Percentiles rank a stretch among this genome's conserved stretches.
These are phyloP conservation scores for Vanessa cardui DNA, from an alignment of 2,888 invertebrate genomes.

Conservation along the genomic window DNA sequence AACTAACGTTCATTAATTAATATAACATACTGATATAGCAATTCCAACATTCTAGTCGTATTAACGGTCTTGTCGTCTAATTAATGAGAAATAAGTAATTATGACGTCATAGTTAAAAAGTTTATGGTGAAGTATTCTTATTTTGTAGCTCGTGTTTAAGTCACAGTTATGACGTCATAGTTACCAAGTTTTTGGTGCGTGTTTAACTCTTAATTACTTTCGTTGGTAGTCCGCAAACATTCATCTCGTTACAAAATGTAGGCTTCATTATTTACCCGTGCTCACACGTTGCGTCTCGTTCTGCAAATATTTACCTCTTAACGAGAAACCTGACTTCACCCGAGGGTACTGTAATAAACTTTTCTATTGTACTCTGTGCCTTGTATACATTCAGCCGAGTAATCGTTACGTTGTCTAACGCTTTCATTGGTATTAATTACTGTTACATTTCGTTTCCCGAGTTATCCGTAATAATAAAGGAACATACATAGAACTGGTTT, in stretches of 20 bases:
- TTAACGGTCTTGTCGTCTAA: conserved; percentile 18
- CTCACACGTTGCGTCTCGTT: conserved; percentile 66
- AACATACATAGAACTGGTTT: no score
- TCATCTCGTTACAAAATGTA: conserved; percentile 71
- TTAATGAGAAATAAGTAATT: conserved; percentile 34
- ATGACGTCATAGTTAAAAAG: conserved; percentile 43
- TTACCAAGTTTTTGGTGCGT: conserved; percentile 55
- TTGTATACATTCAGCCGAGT: conserved; percentile 52
- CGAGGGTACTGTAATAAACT: conserved; percentile 71
- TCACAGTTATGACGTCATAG: conserved; percentile 41
- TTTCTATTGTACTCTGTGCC: conserved; percentile 70
- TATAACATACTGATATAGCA: conserved; percentile 13
- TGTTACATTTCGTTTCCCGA: not conserved
- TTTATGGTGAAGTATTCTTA: no score
- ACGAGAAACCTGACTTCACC: conserved; percentile 76
- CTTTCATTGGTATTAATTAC: conserved; percentile 48
- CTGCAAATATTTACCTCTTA: conserved; percentile 76
- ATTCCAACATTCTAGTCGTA: conserved; percentile 36
- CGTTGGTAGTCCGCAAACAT: conserved; percentile 76
- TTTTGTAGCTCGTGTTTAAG: conserved; percentile 70
- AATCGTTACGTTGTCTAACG: conserved; percentile 52
- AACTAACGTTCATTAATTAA: conserved; percentile 25
- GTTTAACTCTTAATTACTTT: conserved; percentile 79
- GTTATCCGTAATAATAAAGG: not conserved
- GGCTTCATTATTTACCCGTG: conserved; percentile 76